phyloP scores from a whole-genome alignment of 2,113 vertebrate genomes.

The Tamias sibiricus region DNA sequence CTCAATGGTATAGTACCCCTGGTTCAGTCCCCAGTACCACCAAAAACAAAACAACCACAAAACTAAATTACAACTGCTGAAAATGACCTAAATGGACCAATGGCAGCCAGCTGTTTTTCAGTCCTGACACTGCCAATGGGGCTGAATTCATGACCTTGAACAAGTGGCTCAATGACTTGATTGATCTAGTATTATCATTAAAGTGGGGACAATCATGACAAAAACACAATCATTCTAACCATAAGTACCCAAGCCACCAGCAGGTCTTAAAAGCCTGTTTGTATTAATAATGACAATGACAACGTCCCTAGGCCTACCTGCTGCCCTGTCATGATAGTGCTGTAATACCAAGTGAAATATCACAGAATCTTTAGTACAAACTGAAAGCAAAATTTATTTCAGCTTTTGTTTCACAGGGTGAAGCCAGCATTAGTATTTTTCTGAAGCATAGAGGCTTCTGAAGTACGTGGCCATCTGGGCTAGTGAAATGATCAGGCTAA shows the following conservation, averaged over 20 bases:
- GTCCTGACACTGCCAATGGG: not conserved
- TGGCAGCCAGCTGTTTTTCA: not conserved
- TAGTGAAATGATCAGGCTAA: not conserved
- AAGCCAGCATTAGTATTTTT: not conserved
- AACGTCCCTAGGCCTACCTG: too few species aligned
- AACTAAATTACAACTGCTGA: not conserved
- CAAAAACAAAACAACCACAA: too few species aligned
- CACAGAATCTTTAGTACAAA: too few species aligned
- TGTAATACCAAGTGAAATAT: too few species aligned
- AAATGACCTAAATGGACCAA: not conserved
- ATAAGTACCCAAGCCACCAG: not conserved
- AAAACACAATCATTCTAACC: not conserved
- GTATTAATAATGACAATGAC: too few species aligned
- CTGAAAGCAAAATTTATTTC: too few species aligned
- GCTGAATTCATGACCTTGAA: not conserved
- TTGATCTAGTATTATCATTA: not conserved
- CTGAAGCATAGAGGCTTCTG: not conserved
- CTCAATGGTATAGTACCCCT: too few species aligned
- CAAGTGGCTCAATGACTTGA: not conserved
- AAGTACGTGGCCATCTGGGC: not conserved
- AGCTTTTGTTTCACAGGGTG: too few species aligned
- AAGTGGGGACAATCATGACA: not conserved
- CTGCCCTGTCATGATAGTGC: too few species aligned
- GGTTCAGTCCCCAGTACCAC: too few species aligned
- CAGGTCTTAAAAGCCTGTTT: too few species aligned